Evolutionary conservation across 2,113 vertebrate species (phyloP), one percentile per base, ranked within the genome.

Genomic region (Leucoraja erinaceus): DNA sequence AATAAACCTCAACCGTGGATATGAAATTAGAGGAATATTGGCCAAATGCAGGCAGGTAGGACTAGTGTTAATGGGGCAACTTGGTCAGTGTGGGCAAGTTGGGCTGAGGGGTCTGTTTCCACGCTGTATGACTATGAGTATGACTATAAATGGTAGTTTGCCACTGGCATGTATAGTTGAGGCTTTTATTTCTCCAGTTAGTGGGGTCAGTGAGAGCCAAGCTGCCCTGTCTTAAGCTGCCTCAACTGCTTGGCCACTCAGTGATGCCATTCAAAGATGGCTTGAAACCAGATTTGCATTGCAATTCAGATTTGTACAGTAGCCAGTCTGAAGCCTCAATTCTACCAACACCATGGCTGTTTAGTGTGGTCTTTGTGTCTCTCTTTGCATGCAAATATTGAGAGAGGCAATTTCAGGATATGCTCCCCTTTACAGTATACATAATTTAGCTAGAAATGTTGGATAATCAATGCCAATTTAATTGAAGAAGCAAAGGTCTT

Each of bases 401-500:
- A 63, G 56, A 2, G 28, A 5, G 5, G 1, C 56, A 63, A 11
- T 7, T 5, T n/a, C 28, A n/a, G 74, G 74, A 75, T 9, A 11
- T 8, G 11, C 78, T 54, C 1, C 66, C 16, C 10, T 47, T 91
- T 38, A 10, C 16, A 72, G 33, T 47, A 25, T 12, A 66, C 70
- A 70, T 91, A 12, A 12, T 47, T 90, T 66, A 91, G 68, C 63
- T 61, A 66, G 88, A 90, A 90, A 54, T 54, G 12, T 66, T 47
- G 63, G 16, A 25, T 72, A 31, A 72, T 91, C 47, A 91, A 90
- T 90, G 16, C 54, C 20, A 90, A 90, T 31, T 63, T 90, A 90
- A 33, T 33, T 91, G 88, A 91, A 91, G 59, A 91, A 59, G 83
- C 28, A 63, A 63, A 14, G 66, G 88, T 47, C 33, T 72, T 47